Base-by-base conservation (phyloP, 2,888 invertebrate genomes). In the Caenorhabditis japonica region DNA sequence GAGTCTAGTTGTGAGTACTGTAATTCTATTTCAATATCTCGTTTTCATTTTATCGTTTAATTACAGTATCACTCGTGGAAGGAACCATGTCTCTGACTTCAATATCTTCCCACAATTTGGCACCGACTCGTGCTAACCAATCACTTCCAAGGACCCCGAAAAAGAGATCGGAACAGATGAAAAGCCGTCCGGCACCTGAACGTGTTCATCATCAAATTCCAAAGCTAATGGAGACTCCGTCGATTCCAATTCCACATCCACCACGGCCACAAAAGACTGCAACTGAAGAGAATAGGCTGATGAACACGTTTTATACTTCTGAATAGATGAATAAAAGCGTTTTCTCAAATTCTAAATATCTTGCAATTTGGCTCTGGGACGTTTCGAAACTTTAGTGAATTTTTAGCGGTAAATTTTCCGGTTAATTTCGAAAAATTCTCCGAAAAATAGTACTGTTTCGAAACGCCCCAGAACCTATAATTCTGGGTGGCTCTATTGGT, bases 51-150 rank as follows among this genome's bases (percentile, higher is more conserved):
- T 39, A n/a, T n/a, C n/a, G 25, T 23, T 7, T 27, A 19, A n/a
- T 52, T 52, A 1, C 38, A 4, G 39, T 55, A 17, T 55, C 55
- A 0, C 49, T 64, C 17, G 30, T 64, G n/a, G 64, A 64, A 10
- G 56, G 64, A 2, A 64, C 55, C 7, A 64, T 64, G 64, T 56
- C 55, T 4, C 17, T 64, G 34, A 64, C 64, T 3, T 64, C 64
- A 12, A 41, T 64, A 41, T 47, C 64, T 13, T 64, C 64, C 1
- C 64, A 64, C 21, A 64, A 53, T 34, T 53, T 53, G 34, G 23
- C 56, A 7, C 56, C 55, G 0, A 25, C 49, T 12, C 56, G 17
- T 64, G 49, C n/a, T 21, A 34, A 49, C 64, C 64, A 19, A 39
- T 62, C 19, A 55, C 53, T 33, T n/a, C 34, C 56, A 19, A 64